These are phyloP conservation scores for Tachuris rubrigastra DNA, from an alignment of 2,113 vertebrate genomes.

Conservation along the genomic window DNA sequence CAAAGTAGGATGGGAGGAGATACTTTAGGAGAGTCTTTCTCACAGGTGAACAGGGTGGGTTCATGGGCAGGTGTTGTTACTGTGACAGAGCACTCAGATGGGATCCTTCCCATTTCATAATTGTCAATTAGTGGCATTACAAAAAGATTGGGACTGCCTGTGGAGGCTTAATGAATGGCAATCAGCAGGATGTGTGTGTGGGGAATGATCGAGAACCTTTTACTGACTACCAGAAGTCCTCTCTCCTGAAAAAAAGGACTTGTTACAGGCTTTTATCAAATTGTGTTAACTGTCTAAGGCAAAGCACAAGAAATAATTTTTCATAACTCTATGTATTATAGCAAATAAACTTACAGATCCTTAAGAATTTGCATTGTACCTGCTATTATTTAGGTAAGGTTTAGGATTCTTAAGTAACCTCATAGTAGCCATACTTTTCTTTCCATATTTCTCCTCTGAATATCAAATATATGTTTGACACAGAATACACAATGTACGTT, in stretches of 20 bases:
- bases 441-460: not conserved
- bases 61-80: not conserved
- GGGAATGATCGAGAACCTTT: not conserved
- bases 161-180: not conserved
- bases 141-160: not conserved
- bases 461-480: not conserved
- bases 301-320: not conserved
- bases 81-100: not conserved
- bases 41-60: not conserved
- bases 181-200: not conserved
- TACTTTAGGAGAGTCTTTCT: not conserved
- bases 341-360: not conserved
- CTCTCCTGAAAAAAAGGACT: not conserved
- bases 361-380: not conserved
- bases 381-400: not conserved
- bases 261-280: not conserved
- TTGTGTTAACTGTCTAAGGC: not conserved
- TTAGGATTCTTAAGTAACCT: not conserved
- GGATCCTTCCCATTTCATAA: not conserved
- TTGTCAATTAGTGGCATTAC: not conserved
- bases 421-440: not conserved
- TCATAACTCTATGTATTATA: not conserved
- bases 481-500: not conserved
- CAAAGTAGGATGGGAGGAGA: not conserved
- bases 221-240: not conserved